Conservation (phyloP, 2,888 invertebrate genomes). For the Noctua comes region DNA sequence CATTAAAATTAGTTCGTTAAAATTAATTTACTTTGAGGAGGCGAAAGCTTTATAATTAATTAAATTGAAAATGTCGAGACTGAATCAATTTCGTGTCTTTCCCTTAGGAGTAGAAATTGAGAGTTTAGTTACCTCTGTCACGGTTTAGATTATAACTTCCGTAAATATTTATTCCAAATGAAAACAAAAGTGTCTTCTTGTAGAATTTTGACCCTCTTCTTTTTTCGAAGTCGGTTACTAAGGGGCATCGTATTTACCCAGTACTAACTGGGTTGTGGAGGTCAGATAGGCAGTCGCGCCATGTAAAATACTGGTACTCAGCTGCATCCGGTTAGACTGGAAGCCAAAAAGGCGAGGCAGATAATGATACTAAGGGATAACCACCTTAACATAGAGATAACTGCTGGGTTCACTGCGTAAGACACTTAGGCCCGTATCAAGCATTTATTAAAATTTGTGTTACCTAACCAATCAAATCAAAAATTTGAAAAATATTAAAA, state of each 20-base stretch:
- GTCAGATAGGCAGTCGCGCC: no score
- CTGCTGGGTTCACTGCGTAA: no score
- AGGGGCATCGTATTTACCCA: no score
- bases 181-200: background rate
- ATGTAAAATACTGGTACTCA: no score
- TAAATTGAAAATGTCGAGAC: constrained; percentile 44
- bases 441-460: background rate
- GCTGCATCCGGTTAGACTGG: no score
- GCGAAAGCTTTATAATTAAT: constrained; percentile 52
- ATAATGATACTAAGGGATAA: no score
- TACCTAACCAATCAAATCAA: background rate
- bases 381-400: no score
- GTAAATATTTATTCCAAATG: background rate
- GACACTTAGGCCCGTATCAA: background rate
- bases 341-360: no score
- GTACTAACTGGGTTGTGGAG: no score
- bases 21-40: constrained; percentile 47
- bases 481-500: no score
- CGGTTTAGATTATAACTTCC: constrained; percentile 34
- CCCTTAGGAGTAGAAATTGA: constrained; percentile 11
- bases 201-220: background rate
- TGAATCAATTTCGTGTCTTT: constrained; percentile 48
- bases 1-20: constrained; percentile 38
- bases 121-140: constrained; percentile 26
- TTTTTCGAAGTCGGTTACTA: background rate